Conservation (phyloP, 2,888 invertebrate genomes). For the Drosophila barbarae region DNA sequence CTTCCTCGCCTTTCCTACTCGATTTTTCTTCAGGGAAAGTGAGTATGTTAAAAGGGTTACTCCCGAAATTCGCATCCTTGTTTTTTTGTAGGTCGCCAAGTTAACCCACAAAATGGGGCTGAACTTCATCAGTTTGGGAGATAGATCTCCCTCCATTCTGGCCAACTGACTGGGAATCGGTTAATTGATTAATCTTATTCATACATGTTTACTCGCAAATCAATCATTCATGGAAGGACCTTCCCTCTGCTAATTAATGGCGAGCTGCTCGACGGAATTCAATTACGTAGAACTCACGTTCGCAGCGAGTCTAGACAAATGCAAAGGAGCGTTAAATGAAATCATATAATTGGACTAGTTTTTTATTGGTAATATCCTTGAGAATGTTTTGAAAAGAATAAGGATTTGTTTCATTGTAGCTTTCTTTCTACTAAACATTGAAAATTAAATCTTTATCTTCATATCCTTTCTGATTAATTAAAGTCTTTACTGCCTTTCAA, state of each 20-base stretch:
- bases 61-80: neutral
- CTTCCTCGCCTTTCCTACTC: too few relatives aligned
- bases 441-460: neutral
- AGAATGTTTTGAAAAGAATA: neutral
- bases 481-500: neutral
- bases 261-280: neutral
- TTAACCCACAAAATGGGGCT: slow-evolving; percentile 1
- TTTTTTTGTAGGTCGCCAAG: slow-evolving; percentile 21
- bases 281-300: neutral
- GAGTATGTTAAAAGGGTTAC: slow-evolving; percentile 33
- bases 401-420: neutral
- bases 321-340: slow-evolving; percentile 22
- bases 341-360: slow-evolving; percentile 11
- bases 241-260: slow-evolving; percentile 20
- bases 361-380: neutral
- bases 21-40: slow-evolving; percentile 5
- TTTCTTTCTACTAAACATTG: too few relatives aligned
- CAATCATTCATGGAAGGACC: slow-evolving; percentile 21
- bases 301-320: slow-evolving; percentile 11
- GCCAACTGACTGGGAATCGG: slow-evolving; percentile 9
- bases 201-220: slow-evolving; percentile 22
- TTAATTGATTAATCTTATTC: slow-evolving; percentile 35
- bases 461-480: neutral
- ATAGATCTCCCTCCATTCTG: slow-evolving; percentile 2
- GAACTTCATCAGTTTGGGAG: slow-evolving; percentile 1